Base-by-base conservation (phyloP, 2,888 invertebrate species). In the Elaeidobius kamerunicus region DNA sequence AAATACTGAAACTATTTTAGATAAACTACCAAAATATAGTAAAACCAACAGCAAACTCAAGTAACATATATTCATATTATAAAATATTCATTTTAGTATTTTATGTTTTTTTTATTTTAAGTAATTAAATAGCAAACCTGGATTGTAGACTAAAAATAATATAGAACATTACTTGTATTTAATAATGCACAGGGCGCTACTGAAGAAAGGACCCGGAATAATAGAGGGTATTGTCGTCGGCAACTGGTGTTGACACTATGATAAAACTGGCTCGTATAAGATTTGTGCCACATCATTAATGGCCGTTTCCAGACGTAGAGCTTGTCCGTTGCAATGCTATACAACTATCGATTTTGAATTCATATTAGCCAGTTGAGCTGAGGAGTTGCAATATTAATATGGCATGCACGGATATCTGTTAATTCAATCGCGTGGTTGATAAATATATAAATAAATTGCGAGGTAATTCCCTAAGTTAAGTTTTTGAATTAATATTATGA, bases 241-340 rank as follows among this genome's bases (percentile, higher is more conserved):
- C 71, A 71, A 71, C 71, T 71, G 71, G 69, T 69, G 71, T 69
- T 71, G 71, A 70, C 71, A 69, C 65, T 62, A 66, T 69, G 70
- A 71, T 69, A 69, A 71, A 70, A 69, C 66, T 66, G 59, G 59
- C 64, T 61, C 63, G 65, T 64, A 61, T 55, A 67, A 69, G 69
- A 69, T 69, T 70, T 69, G 69, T 67, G 67, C 65, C 60, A 64
- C 67, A 65, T 68, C 69, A 69, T 69, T 69, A 69, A 67, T 67
- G 69, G 66, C 64, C 58, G 64, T 59, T 62, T 61, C 63, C 61
- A 65, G 65, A 69, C 67, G 68, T 68, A 70, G 67, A 65, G 63
- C 67, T 61, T 65, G 68, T 67, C 69, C 66, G 64, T 61, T 66
- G 61, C 67, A 68, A 63, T 63, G 61, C 60, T 57, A n/a, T n/a